phyloP scores from a whole-genome alignment of 2,113 vertebrate species.

The Cisticola juncidis region DNA sequence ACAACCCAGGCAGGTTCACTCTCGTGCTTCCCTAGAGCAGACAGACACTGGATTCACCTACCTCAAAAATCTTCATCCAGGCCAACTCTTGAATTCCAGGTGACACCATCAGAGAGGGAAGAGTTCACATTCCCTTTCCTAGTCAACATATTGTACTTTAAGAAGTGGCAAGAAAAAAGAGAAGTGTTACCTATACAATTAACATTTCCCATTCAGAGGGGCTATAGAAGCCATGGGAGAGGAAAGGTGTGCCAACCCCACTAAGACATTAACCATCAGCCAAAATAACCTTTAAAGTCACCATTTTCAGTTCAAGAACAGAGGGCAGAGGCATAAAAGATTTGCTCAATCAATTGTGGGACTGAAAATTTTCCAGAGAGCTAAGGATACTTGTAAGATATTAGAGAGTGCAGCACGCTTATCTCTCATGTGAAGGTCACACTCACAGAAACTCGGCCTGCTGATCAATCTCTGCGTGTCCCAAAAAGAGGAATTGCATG shows the following conservation, averaged over 20 bases:
- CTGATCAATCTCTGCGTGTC: background rate
- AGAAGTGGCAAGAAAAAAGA: background rate
- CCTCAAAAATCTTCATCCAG: background rate
- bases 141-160: background rate
- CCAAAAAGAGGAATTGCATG: background rate
- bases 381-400: background rate
- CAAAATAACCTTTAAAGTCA: background rate
- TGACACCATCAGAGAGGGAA: background rate
- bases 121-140: background rate
- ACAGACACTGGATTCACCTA: background rate
- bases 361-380: conserved; percentile 36
- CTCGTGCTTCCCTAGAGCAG: background rate
- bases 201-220: background rate
- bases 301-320: background rate
- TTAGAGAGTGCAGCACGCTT: background rate
- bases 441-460: background rate
- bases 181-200: background rate
- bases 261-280: background rate
- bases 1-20: background rate
- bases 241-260: background rate
- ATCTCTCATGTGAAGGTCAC: background rate
- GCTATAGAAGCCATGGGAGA: background rate
- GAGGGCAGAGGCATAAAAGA: background rate
- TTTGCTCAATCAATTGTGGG: background rate
- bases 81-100: background rate